phyloP scores from a whole-genome alignment of 30 jellyfish, hydroid and myxozoan genomes.

The Aurelia aurita complex sp. Pacific region DNA sequence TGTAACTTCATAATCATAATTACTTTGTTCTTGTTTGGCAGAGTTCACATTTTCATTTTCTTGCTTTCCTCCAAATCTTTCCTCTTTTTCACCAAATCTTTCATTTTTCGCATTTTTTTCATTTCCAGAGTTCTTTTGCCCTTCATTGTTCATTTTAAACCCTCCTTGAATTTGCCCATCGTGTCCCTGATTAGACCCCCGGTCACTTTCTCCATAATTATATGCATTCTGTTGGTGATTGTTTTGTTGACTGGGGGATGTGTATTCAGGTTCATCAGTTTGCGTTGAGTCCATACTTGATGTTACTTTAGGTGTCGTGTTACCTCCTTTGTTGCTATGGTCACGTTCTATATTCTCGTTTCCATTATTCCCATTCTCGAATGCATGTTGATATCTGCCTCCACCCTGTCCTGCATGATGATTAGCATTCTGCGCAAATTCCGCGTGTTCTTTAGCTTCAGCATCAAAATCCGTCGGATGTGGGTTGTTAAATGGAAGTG shows the following conservation, averaged over 20 bases:
- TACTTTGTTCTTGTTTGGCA: neutral
- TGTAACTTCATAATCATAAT: neutral
- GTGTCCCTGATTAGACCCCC: no score
- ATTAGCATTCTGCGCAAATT: neutral
- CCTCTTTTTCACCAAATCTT: neutral
- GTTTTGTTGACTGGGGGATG: slow-evolving; percentile 28
- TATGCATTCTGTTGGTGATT: slow-evolving; percentile 1
- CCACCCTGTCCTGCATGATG: slow-evolving; percentile 6
- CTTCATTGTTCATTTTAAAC: neutral
- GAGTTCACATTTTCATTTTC: neutral
- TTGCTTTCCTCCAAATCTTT: neutral
- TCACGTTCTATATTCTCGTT: slow-evolving; percentile 32
- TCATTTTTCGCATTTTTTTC: neutral
- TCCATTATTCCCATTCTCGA: slow-evolving; percentile 29
- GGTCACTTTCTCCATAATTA: neutral
- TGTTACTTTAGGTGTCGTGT: slow-evolving; percentile 23
- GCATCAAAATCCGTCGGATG: slow-evolving; percentile 59
- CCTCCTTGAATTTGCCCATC: no score
- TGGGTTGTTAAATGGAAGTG: slow-evolving; percentile 60
- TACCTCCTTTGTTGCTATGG: slow-evolving; percentile 9
- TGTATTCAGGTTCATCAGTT: slow-evolving; percentile 66
- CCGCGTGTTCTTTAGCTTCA: slow-evolving; percentile 23
- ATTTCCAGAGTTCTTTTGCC: neutral
- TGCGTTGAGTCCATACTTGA: slow-evolving; percentile 54
- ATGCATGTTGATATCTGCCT: slow-evolving; percentile 35